A percentile compares a stretch with the other conserved stretches of the same genome.
phyloP scores from a whole-genome alignment of 2,888 invertebrate genomes.

The Flexamia atlantica region DNA sequence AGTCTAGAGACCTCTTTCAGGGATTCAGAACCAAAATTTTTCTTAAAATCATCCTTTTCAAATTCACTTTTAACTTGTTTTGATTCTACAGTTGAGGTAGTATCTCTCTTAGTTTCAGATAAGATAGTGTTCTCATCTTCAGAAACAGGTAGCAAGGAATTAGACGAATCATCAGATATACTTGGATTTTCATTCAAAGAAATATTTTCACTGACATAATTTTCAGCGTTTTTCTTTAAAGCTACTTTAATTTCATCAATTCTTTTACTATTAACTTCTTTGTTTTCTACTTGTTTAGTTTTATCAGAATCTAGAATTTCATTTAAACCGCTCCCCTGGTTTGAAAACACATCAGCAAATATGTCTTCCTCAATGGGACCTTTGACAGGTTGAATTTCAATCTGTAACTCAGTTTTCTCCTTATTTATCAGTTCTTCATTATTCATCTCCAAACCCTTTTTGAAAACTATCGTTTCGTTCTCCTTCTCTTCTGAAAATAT shows the following conservation, averaged over 20 bases:
- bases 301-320: background rate
- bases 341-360: constrained; percentile 84
- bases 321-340: background rate
- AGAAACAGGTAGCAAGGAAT: background rate
- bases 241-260: background rate
- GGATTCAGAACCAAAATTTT: constrained; percentile 70
- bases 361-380: constrained; percentile 78
- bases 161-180: background rate
- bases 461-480: background rate
- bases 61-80: background rate
- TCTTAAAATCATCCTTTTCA: background rate
- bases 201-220: background rate
- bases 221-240: background rate
- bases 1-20: background rate
- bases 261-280: background rate
- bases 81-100: background rate
- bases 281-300: background rate
- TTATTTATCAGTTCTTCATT: background rate
- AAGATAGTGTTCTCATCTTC: background rate
- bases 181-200: background rate
- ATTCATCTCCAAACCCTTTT: background rate
- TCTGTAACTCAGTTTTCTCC: constrained; percentile 45
- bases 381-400: constrained; percentile 63
- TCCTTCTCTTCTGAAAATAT: constrained; percentile 75
- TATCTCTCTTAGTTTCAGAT: background rate